Evolutionary conservation across 2,888 invertebrate species (phyloP), one percentile per base, ranked within the genome.

Genomic region (Agrochola macilenta): DNA sequence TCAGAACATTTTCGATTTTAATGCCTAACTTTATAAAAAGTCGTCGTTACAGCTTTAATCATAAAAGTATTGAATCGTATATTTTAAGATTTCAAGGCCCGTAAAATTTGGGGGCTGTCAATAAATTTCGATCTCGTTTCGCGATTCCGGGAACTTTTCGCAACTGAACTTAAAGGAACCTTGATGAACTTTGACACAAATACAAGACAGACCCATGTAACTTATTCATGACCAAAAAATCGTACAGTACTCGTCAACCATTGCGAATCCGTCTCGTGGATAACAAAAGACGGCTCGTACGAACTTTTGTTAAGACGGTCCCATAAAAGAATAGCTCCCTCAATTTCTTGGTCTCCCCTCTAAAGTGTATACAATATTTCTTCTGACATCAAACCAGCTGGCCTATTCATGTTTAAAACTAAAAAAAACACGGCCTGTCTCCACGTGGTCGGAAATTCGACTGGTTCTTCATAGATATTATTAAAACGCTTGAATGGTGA

Each of bases 311-410:
- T 90, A 76, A 72, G 88, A 89, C 89, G 89, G 82, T 87, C 88
- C 85, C 75, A 88, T 88, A 91, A 90, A 92, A 88, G 83, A 93
- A 93, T 93, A 92, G 92, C 90, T 93, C 93, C 95, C 94, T 94
- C 93, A 91, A 94, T 93, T 87, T 87, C 93, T 94, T 93, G 88
- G 89, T 91, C 89, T 90, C 93, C 94, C 93, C 93, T 93, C 90
- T 91, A 91, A 87, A 94, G 88, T 93, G 90, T 93, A 92, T 93
- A 94, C 94, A 94, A 93, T 94, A 93, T 95, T 94, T 93, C 95
- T 93, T 94, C 91, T 91, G 92, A 88, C 92, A 91, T 91, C 90
- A 91, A 93, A 95, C 95, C 96, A 96, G 95, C 96, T 96, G 96
- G 94, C 93, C 95, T 94, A 95, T 96, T 95, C 90, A 96, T 87